These are phyloP conservation scores for Dryocosmus kuriphilus DNA, from an alignment of 2,888 invertebrate species.

Conservation along the genomic window DNA sequence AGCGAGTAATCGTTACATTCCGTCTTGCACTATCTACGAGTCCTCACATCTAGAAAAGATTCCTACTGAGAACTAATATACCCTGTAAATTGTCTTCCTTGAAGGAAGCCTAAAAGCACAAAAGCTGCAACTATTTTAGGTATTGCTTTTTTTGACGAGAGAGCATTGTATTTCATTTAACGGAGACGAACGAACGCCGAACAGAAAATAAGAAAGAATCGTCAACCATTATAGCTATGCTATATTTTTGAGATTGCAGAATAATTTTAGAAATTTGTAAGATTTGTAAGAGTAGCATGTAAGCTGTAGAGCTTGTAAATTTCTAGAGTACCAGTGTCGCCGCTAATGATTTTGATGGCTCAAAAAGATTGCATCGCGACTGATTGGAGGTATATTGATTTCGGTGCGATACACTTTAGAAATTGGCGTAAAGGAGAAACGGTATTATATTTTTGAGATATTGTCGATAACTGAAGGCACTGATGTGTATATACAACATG, in stretches of 20 bases:
- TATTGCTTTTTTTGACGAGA: conserved; percentile 42
- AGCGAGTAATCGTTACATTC: conserved; percentile 49
- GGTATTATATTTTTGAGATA: conserved; percentile 45
- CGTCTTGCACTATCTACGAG: conserved; percentile 46
- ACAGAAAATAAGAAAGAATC: conserved; percentile 56
- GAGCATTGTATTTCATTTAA: conserved; percentile 42
- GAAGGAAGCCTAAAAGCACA: conserved; percentile 48
- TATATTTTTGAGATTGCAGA: conserved; percentile 77
- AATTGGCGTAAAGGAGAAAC: conserved; percentile 39
- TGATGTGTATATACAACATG: conserved; percentile 66
- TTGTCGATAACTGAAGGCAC: conserved; percentile 52
- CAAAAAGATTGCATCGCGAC: conserved; percentile 31
- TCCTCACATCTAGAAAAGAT: conserved; percentile 30
- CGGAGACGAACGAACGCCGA: conserved; percentile 47
- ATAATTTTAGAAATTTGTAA: conserved; percentile 76
- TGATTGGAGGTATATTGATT: conserved; percentile 29
- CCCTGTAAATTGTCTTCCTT: conserved; percentile 36
- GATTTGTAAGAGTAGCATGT: conserved; percentile 74
- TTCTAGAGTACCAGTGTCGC: conserved; percentile 63
- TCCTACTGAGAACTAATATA: conserved; percentile 33
- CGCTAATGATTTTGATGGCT: conserved; percentile 58
- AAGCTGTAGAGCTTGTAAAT: conserved; percentile 70
- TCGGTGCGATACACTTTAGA: conserved; percentile 36
- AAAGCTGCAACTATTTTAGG: conserved; percentile 57
- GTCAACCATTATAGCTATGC: conserved; percentile 66